Evolutionary conservation across 1,140 invertebrate genomes (phyloP), one percentile per base, ranked within the genome.

Genomic region (Medauroidea extradentata): DNA sequence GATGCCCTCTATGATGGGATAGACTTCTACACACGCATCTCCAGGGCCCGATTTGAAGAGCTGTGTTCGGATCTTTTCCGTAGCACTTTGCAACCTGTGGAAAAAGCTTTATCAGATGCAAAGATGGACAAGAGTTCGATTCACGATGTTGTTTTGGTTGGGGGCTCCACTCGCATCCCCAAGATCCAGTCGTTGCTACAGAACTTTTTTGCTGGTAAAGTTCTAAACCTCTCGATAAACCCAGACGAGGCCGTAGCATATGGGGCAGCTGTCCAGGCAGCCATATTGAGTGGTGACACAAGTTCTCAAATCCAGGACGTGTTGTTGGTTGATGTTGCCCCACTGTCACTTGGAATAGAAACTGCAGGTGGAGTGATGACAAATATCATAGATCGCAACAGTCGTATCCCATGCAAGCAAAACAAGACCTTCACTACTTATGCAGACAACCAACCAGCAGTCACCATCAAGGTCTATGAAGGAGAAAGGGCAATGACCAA

Each of bases 11-110:
- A 70, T 27, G 75, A 80, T 19, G 88, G 89, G 52, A 71, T 88
- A 41, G 89, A 91, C 69, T 88, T 89, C 69, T 88, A 89, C 73
- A 83, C 85, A 0, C 84, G 75, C 57, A 82, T 91, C 16, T 85
- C 85, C 1, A 74, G 88, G 50, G 87, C 87, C 2, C 75, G 84
- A 25, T 89, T 89, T 69, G 92, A 94, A 75, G 92, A 94, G 72
- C 73, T 96, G 13, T 90, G 89, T 70, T 85, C 88, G 63, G 93
- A 96, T 77, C 79, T 96, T 34, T 88, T 88, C 71, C 74, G 75
- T 71, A 76, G 79, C 1, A 90, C 88, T 0, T 67, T 91, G 50
- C 77, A 79, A 27, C 88, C 88, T 0, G 86, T 90, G 9, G 87
- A 90, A 63, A 81, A 82, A 61, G 78, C 85, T 19, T 62, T 88